Base-by-base conservation (phyloP, 1,140 invertebrate genomes). In the Psilanteris sp. region DNA sequence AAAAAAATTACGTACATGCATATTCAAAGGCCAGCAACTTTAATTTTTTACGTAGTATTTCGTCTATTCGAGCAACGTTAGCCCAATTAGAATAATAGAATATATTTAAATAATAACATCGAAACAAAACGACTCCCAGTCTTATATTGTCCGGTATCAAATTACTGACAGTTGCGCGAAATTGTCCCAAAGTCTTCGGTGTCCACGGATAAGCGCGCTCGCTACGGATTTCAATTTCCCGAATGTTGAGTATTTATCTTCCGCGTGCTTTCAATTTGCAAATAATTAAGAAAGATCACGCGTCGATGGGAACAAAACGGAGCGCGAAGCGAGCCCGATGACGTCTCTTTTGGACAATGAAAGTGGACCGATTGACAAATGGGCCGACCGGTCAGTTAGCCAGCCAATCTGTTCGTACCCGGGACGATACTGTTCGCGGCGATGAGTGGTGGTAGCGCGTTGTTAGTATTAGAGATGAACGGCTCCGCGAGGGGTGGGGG, bases 351-450 rank as follows among this genome's bases (percentile, higher is more conserved):
- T n/a, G 13, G 29, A 61, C 36, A 67, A 66, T 67, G 61, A 71
- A 67, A 72, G 57, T 64, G 41, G 72, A 57, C 72, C 72, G 64
- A 68, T 68, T 68, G 72, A 68, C 62, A 54, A 54, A 68, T 55
- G 55, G 64, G 48, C 3, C 18, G 48, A 48, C 39, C 13, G 24
- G 32, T 43, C 62, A 50, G 55, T 54, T 39, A 31, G 31, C 34
- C 27, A 32, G 20, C 43, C 55, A 34, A 39, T 46, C 50, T 22
- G 55, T 31, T 29, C 52, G 52, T 41, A 41, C 10, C 34, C 8
- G 34, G 0, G 48, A 7, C 24, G 32, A 43, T 41, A 52, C 50
- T 27, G 8, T 34, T 67, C 24, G 31, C 13, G 34, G 13, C 9
- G 29, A 3, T 7, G 41, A 36, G 37, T 44, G 29, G 24, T 36